Conservation (phyloP, 2,888 invertebrate species). For the Xanthorhoe designata region DNA sequence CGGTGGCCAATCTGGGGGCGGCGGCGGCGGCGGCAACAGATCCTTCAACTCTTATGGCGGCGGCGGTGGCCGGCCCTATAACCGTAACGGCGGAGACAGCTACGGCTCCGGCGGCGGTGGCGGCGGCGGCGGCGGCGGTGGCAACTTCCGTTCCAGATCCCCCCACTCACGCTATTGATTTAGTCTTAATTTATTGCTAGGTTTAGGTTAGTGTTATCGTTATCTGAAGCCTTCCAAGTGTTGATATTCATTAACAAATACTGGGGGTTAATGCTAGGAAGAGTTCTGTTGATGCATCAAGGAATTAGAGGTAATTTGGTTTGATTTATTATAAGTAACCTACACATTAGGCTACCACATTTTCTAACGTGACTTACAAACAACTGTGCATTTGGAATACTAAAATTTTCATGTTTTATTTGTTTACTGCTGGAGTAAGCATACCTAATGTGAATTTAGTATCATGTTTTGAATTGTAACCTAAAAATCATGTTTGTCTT, state of each 20-base stretch:
- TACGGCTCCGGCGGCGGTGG: constrained; percentile 77
- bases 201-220: constrained; percentile 81
- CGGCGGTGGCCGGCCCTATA: constrained; percentile 71
- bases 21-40: constrained; percentile 73
- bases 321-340: neutral
- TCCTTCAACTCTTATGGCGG: constrained; percentile 83
- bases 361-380: neutral
- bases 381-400: neutral
- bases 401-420: neutral
- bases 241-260: constrained; percentile 81
- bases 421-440: neutral
- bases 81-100: constrained; percentile 75
- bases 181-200: constrained; percentile 77
- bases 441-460: neutral
- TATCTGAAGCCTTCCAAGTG: constrained; percentile 85
- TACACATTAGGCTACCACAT: neutral
- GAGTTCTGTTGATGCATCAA: constrained; percentile 72
- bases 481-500: neutral
- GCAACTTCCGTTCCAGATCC: constrained; percentile 84
- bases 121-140: constrained; percentile 69
- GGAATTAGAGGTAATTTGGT: constrained; percentile 73
- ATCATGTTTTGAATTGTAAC: too few relatives aligned
- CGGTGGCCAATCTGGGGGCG: constrained; percentile 80
- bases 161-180: constrained; percentile 77
- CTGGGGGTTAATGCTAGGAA: constrained; percentile 81